These are phyloP conservation scores for Danaus chrysippus DNA, from an alignment of 2,888 invertebrate species.

Conservation along the genomic window DNA sequence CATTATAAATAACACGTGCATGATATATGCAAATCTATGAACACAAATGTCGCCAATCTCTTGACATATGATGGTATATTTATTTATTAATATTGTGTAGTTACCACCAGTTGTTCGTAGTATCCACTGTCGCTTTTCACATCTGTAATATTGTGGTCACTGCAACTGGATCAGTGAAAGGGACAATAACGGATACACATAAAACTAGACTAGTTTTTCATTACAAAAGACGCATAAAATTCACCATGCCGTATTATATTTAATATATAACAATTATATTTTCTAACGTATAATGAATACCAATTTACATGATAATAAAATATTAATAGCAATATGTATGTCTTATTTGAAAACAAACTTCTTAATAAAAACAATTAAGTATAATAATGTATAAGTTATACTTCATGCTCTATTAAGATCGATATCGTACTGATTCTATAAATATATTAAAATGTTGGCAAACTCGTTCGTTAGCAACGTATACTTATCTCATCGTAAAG, in stretches of 20 bases:
- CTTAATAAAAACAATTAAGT: conserved; percentile 4
- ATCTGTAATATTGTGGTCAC: conserved; percentile 40
- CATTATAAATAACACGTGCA: conserved; percentile 32
- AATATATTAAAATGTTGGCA: conserved; percentile 24
- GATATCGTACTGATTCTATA: conserved; percentile 23
- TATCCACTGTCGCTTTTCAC: conserved; percentile 44
- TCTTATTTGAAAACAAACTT: not conserved
- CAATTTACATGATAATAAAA: not conserved
- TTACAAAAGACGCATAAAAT: conserved; percentile 14
- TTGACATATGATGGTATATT: too few relatives aligned
- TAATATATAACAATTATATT: too few relatives aligned
- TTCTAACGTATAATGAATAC: not conserved
- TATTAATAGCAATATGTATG: conserved; percentile 3
- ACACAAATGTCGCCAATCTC: too few relatives aligned
- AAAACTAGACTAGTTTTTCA: conserved; percentile 21
- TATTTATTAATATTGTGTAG: conserved; percentile 38
- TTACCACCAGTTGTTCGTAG: conserved; percentile 68
- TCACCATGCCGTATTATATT: too few relatives aligned
- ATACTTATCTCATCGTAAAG: conserved; percentile 35
- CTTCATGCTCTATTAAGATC: conserved; percentile 23
- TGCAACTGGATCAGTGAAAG: conserved; percentile 41
- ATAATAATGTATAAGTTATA: conserved; percentile 10
- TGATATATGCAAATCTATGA: conserved; percentile 12
- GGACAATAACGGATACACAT: conserved; percentile 31
- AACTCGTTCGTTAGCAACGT: conserved; percentile 30